phyloP scores from a whole-genome alignment of 2,888 invertebrate species.

The Acleris laterana region DNA sequence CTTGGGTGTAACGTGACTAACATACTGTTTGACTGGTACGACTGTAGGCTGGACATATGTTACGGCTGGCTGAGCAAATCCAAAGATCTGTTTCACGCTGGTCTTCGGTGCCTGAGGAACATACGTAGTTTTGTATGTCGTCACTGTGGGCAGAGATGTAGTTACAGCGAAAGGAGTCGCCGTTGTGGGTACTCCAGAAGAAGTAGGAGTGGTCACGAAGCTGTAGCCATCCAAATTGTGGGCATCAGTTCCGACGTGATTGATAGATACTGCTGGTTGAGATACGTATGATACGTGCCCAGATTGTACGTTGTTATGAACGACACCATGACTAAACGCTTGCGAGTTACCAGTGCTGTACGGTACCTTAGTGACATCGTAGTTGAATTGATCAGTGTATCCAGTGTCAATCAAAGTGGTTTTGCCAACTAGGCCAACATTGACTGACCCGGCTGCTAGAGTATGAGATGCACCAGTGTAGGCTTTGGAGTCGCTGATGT shows the following conservation, averaged over 20 bases:
- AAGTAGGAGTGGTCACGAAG: constrained; percentile 71
- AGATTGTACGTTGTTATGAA: constrained; percentile 51
- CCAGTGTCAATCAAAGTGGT: constrained; percentile 72
- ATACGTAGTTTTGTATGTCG: constrained; percentile 68
- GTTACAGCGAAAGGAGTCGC: constrained; percentile 72
- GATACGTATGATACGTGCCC: constrained; percentile 61
- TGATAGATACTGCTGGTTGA: constrained; percentile 71
- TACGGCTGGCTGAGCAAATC: constrained; percentile 71
- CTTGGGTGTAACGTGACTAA: constrained; percentile 54
- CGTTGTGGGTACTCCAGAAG: constrained; percentile 74
- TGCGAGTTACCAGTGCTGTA: constrained; percentile 46
- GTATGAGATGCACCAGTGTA: constrained; percentile 71
- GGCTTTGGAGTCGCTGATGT: constrained; percentile 62
- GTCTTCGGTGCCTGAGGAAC: constrained; percentile 70
- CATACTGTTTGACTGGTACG: constrained; percentile 57
- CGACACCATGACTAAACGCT: constrained; percentile 40
- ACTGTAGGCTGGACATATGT: constrained; percentile 72
- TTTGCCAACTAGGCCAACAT: constrained; percentile 78
- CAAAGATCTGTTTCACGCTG: constrained; percentile 74
- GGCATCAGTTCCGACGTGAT: constrained; percentile 66
- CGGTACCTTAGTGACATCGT: constrained; percentile 44
- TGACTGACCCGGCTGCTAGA: constrained; percentile 76
- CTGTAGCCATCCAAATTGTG: constrained; percentile 68
- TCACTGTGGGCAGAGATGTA: constrained; percentile 60
- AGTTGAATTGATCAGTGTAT: constrained; percentile 59